Percentiles rank a stretch among this genome's conserved stretches.
These are phyloP conservation scores for Leptopilina drosophilae DNA, from an alignment of 2,888 invertebrate species.

Conservation along the genomic window DNA sequence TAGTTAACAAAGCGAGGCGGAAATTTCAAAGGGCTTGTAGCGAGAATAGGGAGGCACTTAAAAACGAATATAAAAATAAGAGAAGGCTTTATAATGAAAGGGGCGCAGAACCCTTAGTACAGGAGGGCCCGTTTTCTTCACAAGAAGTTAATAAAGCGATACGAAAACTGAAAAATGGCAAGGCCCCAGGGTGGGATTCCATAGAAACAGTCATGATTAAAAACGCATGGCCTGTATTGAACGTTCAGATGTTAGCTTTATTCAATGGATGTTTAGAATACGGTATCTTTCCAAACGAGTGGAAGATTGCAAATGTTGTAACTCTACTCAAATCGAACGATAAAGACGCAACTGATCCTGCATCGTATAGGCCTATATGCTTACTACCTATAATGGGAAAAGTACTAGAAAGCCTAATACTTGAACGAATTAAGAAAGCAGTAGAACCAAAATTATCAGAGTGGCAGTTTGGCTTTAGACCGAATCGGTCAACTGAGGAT, in stretches of 20 bases:
- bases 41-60: too few relatives aligned
- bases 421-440: not conserved
- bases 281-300: slow-evolving; percentile 38
- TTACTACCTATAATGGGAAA: slow-evolving; percentile 50
- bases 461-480: not conserved
- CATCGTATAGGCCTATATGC: slow-evolving; percentile 50
- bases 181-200: slow-evolving; percentile 26
- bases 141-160: not conserved
- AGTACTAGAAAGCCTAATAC: slow-evolving; percentile 39
- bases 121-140: not conserved
- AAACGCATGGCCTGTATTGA: not conserved
- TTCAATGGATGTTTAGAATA: slow-evolving; percentile 42
- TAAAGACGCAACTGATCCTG: not conserved
- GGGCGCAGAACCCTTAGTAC: not conserved
- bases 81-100: not conserved
- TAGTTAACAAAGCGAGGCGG: slow-evolving; percentile 33
- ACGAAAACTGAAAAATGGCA: not conserved
- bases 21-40: slow-evolving; percentile 12
- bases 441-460: not conserved
- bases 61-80: not conserved
- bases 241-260: not conserved
- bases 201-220: not conserved
- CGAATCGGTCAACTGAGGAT: not conserved
- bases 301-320: slow-evolving; percentile 42
- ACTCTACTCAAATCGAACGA: slow-evolving; percentile 25